Conservation (phyloP, 2,797 vertebrate species). For the Xyrichtys novacula region DNA sequence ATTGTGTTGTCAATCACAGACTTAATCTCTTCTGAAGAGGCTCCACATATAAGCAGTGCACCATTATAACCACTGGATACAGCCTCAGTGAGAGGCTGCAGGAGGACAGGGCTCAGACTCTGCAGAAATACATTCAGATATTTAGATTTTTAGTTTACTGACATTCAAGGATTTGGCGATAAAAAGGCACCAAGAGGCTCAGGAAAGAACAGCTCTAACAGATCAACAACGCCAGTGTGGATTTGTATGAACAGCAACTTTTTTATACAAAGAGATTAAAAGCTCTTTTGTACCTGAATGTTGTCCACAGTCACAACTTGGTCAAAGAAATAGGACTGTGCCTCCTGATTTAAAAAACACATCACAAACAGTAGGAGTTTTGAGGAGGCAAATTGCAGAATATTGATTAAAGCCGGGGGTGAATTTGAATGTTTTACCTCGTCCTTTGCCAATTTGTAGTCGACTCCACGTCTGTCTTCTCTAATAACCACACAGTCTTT, state of each 20-base stretch:
- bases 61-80: constrained; percentile 81
- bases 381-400: constrained; percentile 1
- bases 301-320: constrained; percentile 76
- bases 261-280: neutral
- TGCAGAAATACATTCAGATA: constrained; percentile 57
- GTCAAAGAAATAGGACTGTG: constrained; percentile 79
- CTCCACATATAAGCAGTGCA: constrained; percentile 84
- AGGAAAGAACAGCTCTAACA: neutral
- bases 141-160: constrained; percentile 17
- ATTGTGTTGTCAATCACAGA: constrained; percentile 71
- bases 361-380: neutral
- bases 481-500: constrained; percentile 42
- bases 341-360: constrained; percentile 60
- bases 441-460: constrained; percentile 65
- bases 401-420: neutral
- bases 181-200: neutral
- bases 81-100: constrained; percentile 78
- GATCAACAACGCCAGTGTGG: neutral
- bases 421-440: constrained; percentile 60
- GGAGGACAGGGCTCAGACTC: constrained; percentile 76
- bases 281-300: constrained; percentile 81
- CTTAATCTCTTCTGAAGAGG: constrained; percentile 54
- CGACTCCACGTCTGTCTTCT: constrained; percentile 70
- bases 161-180: neutral
- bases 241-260: too few relatives aligned